Conservation (phyloP, 2,888 invertebrate genomes). For the Andricus quercusramuli region DNA sequence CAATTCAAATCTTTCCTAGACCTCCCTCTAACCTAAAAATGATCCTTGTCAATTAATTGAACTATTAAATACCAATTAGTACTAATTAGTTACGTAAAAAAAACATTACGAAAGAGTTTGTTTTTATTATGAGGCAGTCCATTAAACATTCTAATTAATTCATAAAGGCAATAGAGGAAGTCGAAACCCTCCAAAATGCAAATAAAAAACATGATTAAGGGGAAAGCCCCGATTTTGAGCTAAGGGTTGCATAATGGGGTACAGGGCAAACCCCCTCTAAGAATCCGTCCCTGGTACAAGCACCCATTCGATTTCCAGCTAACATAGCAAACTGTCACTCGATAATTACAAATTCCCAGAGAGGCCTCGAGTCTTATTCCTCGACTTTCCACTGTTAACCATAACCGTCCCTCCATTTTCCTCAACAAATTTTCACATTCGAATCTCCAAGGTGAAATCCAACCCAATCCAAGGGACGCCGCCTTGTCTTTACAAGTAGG, state of each 20-base stretch:
- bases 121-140: background rate
- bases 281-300: constrained; percentile 2
- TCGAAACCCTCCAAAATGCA: background rate
- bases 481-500: background rate
- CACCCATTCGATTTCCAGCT: background rate
- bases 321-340: constrained; percentile 28
- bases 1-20: background rate
- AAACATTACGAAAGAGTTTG: background rate
- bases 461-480: background rate
- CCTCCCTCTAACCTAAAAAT: background rate
- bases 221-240: background rate
- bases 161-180: background rate
- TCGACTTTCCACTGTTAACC: constrained; percentile 18
- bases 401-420: constrained; percentile 15
- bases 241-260: constrained; percentile 31
- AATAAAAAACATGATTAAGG: background rate
- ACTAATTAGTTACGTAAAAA: background rate
- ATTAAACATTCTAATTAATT: background rate
- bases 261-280: background rate
- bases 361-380: background rate
- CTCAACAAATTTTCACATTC: constrained; percentile 14
- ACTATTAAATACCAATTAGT: background rate
- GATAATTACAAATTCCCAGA: constrained; percentile 11
- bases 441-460: constrained; percentile 14
- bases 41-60: background rate